These are phyloP conservation scores for Hydractinia echinata DNA, from an alignment of 30 jellyfish, hydroid and myxozoan species.

Conservation along the genomic window DNA sequence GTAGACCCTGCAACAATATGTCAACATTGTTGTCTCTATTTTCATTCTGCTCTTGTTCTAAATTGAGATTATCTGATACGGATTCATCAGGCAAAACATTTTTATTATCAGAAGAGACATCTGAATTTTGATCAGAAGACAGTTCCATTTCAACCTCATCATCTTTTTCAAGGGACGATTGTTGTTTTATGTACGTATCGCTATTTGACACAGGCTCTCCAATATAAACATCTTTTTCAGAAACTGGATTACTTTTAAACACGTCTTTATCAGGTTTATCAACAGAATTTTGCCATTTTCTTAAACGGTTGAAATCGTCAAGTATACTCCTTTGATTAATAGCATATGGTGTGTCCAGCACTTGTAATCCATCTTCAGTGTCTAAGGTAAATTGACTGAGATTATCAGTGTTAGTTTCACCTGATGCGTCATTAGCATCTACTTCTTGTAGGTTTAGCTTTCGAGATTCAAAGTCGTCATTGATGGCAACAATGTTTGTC, in stretches of 20 bases:
- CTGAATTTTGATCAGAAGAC: slow-evolving; percentile 17
- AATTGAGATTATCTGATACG: not conserved
- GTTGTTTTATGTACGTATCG: no score
- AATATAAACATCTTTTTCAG: no score
- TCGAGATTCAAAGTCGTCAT: not conserved
- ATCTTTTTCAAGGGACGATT: no score
- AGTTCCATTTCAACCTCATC: not conserved
- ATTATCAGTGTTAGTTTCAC: not conserved
- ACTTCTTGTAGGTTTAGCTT: not conserved
- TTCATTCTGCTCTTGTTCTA: not conserved
- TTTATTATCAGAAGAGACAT: not conserved
- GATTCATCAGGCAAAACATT: slow-evolving; percentile 3
- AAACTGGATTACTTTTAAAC: not conserved
- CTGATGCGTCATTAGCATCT: not conserved
- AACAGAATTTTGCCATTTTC: slow-evolving; percentile 48
- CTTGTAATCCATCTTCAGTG: not conserved
- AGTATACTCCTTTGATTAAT: slow-evolving; percentile 43
- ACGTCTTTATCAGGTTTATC: slow-evolving; percentile 32
- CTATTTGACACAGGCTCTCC: no score
- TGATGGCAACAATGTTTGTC: not conserved
- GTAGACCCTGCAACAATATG: not conserved
- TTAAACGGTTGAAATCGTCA: slow-evolving; percentile 37
- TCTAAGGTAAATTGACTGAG: not conserved
- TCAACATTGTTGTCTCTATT: not conserved
- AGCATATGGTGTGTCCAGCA: not conserved